These are phyloP conservation scores for Dolichotis patagonum DNA, from an alignment of 2,113 vertebrate genomes.

Conservation along the genomic window DNA sequence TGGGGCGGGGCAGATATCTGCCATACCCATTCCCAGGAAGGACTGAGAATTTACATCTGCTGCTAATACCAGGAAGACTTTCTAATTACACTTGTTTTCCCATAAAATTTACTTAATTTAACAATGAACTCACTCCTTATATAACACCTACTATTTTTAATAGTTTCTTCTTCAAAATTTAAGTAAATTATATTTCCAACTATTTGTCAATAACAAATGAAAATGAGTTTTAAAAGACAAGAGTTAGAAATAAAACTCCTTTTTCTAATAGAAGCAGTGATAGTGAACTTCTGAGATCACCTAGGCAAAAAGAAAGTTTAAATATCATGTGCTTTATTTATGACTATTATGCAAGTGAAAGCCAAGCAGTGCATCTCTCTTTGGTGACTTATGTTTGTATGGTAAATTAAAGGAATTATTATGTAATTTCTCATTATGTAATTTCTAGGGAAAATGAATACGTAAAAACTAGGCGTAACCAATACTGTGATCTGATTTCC, in stretches of 20 bases:
- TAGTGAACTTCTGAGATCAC: neutral
- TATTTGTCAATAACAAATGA: neutral
- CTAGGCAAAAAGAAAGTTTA: neutral
- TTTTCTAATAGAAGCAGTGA: neutral
- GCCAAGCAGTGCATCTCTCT: neutral
- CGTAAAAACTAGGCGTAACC: neutral
- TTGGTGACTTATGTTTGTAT: neutral
- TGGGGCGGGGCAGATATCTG: fast-evolving
- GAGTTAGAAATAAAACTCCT: neutral
- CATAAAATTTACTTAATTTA: neutral
- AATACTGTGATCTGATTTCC: neutral
- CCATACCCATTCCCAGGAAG: neutral
- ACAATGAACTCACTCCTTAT: neutral
- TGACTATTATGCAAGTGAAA: neutral
- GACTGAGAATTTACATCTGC: neutral
- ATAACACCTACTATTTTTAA: neutral
- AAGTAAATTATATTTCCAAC: neutral
- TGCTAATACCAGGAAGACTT: neutral
- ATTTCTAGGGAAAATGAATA: neutral
- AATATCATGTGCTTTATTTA: neutral
- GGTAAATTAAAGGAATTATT: neutral
- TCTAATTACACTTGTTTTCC: neutral
- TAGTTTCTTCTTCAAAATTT: neutral
- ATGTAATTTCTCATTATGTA: neutral
- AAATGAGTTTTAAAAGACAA: neutral